These are phyloP conservation scores for Cephus sareptanus DNA, from an alignment of 2,888 invertebrate species.

Conservation along the genomic window DNA sequence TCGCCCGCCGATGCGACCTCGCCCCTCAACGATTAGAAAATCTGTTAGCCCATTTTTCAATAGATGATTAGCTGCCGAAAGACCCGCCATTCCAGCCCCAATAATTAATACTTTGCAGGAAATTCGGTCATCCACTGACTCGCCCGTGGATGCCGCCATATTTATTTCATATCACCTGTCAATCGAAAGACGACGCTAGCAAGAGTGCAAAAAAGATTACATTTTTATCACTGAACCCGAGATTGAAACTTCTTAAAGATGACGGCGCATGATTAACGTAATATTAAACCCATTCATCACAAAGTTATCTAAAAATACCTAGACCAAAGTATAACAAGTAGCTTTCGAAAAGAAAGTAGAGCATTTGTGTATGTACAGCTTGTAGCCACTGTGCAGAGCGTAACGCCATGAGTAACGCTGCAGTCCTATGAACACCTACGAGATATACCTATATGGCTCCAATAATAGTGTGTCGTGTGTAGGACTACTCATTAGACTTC, in stretches of 20 bases:
- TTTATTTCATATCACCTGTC: conserved; percentile 31
- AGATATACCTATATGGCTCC: not conserved
- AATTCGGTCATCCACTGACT: conserved; percentile 56
- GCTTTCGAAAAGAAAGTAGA: not conserved
- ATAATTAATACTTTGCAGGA: conserved; percentile 81
- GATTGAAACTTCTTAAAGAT: not conserved
- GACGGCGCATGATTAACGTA: not conserved
- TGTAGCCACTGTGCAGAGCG: not conserved
- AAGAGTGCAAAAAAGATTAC: not conserved
- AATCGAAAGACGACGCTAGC: not conserved
- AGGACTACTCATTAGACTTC: not conserved
- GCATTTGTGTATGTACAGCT: not conserved
- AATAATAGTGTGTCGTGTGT: not conserved
- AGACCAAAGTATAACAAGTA: not conserved
- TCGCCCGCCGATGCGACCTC: conserved; percentile 84
- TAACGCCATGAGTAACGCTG: not conserved
- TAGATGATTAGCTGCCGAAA: conserved; percentile 86
- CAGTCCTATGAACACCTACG: not conserved
- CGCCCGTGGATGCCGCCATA: conserved; percentile 63
- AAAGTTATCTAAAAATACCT: not conserved
- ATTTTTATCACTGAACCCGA: not conserved
- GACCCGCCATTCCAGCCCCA: conserved; percentile 87
- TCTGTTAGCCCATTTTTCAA: conserved; percentile 82
- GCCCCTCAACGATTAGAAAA: conserved; percentile 84
- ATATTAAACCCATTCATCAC: not conserved